These are phyloP conservation scores for Monoplex corrugatus DNA, from an alignment of 2,888 invertebrate species.

Conservation along the genomic window DNA sequence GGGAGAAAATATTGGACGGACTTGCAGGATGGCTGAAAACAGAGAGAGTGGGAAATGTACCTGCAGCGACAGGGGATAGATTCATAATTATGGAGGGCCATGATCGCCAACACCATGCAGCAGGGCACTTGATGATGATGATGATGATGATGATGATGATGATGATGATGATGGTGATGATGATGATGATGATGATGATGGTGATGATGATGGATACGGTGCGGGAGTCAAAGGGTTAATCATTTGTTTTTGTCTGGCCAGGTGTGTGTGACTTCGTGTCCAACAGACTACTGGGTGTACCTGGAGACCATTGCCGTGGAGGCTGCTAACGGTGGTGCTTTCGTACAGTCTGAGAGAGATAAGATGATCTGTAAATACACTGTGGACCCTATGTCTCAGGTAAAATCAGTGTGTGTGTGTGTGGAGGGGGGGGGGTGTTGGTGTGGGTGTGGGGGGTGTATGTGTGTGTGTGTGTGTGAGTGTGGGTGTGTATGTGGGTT, in stretches of 20 bases:
- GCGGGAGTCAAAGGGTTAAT: no score
- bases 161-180: neutral
- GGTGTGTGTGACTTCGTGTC: constrained; percentile 88
- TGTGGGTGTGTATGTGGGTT: no score
- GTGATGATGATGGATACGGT: neutral
- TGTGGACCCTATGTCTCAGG: constrained; percentile 52
- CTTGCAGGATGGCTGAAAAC: no score
- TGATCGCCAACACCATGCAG: no score
- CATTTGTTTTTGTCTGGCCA: no score
- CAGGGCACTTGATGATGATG: constrained; percentile 1
- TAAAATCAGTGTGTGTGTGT: neutral
- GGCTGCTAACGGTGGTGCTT: constrained; percentile 41
- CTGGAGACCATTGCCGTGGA: constrained; percentile 65
- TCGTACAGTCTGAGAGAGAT: constrained; percentile 61
- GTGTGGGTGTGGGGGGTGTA: constrained; percentile 23
- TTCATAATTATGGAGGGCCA: no score
- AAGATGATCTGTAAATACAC: constrained; percentile 86
- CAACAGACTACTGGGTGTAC: constrained; percentile 81
- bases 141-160: neutral
- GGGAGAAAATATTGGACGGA: no score
- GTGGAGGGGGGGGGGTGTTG: neutral
- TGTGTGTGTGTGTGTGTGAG: neutral
- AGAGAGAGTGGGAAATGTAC: no score
- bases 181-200: neutral
- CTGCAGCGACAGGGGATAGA: no score